These are phyloP conservation scores for Leucopsar rothschildi DNA, from an alignment of 2,113 vertebrate species.

Conservation along the genomic window DNA sequence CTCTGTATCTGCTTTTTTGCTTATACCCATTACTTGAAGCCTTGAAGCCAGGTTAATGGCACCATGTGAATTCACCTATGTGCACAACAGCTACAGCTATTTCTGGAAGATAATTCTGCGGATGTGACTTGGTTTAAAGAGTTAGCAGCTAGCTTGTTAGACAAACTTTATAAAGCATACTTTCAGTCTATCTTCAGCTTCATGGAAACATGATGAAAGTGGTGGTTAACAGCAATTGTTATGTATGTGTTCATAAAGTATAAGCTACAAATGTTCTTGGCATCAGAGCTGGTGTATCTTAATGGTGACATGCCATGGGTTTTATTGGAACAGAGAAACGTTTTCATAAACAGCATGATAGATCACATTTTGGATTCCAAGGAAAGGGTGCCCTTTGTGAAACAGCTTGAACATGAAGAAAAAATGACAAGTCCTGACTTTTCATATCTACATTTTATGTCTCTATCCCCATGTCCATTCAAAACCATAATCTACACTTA, in stretches of 20 bases:
- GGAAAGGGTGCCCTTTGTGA: neutral
- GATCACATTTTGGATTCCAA: neutral
- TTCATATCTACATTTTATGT: neutral
- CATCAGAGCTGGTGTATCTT: neutral
- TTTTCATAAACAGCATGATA: neutral
- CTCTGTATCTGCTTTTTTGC: neutral
- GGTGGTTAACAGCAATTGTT: neutral
- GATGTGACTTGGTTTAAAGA: neutral
- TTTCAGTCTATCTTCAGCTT: neutral
- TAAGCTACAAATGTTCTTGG: neutral
- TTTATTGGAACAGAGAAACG: neutral
- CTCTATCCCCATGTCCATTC: neutral
- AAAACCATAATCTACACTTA: neutral
- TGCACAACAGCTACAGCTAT: neutral
- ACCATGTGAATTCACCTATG: neutral
- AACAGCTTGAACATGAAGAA: neutral
- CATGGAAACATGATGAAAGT: neutral
- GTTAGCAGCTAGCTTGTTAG: neutral
- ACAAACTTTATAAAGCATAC: neutral
- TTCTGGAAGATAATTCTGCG: neutral
- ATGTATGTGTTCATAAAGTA: neutral
- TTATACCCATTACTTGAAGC: neutral
- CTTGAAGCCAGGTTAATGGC: neutral
- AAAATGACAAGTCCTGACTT: neutral
- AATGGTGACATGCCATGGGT: neutral